Evolutionary conservation across 2,888 invertebrate genomes (phyloP).

Genomic region (Platynereis dumerilii): DNA sequence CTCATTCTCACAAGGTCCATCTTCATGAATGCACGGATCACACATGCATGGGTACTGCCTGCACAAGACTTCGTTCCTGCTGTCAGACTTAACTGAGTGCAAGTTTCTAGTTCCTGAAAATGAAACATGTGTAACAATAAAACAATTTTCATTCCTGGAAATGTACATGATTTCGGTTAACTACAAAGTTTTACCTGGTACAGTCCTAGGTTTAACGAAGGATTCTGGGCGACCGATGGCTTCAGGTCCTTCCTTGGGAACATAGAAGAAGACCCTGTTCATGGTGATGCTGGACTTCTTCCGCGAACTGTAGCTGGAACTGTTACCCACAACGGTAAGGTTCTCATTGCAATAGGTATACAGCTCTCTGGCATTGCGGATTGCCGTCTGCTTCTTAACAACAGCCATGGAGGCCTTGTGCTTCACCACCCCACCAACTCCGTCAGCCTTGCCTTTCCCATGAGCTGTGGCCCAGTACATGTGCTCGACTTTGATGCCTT

Average conservation of each 20-base stretch:
- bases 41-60: background rate
- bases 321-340: background rate
- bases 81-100: background rate
- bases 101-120: no score
- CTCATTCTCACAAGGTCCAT: background rate
- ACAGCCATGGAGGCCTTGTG: slow-evolving; percentile 1
- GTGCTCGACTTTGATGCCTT: background rate
- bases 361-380: background rate
- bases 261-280: background rate
- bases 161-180: background rate
- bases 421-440: background rate
- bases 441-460: background rate
- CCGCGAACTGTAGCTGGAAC: background rate
- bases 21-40: background rate
- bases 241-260: background rate
- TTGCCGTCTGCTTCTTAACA: background rate
- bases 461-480: background rate
- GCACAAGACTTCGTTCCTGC: background rate
- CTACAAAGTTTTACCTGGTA: background rate
- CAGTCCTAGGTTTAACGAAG: background rate
- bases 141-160: no score
- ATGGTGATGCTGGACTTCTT: background rate
- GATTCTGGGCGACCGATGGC: background rate
- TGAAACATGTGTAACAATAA: no score
- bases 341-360: background rate